phyloP scores from a whole-genome alignment of 2,888 invertebrate species.

The Drosophila hamatofila region DNA sequence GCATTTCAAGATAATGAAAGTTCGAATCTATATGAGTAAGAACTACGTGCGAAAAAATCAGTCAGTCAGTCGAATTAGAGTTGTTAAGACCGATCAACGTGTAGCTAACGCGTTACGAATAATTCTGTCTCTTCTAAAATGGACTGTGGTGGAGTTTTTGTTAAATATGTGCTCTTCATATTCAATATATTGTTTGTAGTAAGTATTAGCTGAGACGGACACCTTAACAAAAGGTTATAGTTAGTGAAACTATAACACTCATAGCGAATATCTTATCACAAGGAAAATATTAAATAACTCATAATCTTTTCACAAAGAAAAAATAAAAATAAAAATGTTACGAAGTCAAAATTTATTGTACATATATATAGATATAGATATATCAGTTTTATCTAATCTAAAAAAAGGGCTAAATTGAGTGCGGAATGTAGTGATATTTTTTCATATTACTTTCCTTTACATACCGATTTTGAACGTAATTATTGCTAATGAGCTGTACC shows the following conservation, averaged over 20 bases:
- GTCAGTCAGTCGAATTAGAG: conserved; percentile 7
- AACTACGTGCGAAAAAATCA: background rate
- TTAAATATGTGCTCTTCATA: conserved; percentile 93
- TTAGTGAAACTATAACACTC: background rate
- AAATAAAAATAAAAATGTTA: conserved; percentile 11
- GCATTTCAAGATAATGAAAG: conserved; percentile 26
- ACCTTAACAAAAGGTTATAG: background rate
- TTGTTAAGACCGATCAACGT: background rate
- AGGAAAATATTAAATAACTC: conserved; percentile 2
- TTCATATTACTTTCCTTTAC: conserved; percentile 36
- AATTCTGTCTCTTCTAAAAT: conserved; percentile 84
- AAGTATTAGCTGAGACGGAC: conserved; percentile 84
- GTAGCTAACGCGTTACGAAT: background rate
- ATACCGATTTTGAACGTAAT: conserved; percentile 50
- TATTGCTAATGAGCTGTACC: conserved; percentile 50
- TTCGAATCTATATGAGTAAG: accelerated
- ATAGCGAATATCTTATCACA: conserved; percentile 25
- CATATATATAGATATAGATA: background rate
- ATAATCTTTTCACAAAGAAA: conserved; percentile 4
- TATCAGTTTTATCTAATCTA: conserved; percentile 63
- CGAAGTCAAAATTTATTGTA: no score
- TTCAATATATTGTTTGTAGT: conserved; percentile 92
- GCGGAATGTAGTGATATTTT: conserved; percentile 38
- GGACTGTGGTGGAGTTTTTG: conserved; percentile 91
- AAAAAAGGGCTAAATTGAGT: conserved; percentile 23